These are phyloP conservation scores for Incurvaria masculella DNA, from an alignment of 2,888 invertebrate species.

Conservation along the genomic window DNA sequence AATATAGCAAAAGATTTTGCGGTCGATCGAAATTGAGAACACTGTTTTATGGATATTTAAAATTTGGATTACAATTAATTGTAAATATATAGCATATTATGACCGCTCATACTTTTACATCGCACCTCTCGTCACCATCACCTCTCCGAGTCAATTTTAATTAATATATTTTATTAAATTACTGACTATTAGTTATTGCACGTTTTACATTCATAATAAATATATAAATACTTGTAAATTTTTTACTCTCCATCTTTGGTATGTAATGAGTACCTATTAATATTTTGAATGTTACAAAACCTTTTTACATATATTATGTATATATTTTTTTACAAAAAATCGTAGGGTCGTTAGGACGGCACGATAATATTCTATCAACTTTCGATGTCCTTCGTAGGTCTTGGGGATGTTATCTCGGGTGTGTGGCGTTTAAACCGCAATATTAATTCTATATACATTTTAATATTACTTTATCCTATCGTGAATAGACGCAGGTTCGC, in stretches of 20 bases:
- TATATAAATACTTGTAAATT: slow-evolving; percentile 56
- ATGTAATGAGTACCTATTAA: slow-evolving; percentile 53
- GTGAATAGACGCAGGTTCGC: slow-evolving; percentile 54
- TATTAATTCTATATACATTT: slow-evolving; percentile 27
- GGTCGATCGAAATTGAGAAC: background rate
- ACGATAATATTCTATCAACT: slow-evolving; percentile 54
- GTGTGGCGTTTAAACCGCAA: slow-evolving; percentile 35
- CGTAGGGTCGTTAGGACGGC: slow-evolving; percentile 58
- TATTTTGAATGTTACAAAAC: slow-evolving; percentile 55
- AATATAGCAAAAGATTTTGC: background rate
- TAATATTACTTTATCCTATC: slow-evolving; percentile 44
- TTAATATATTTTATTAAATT: slow-evolving; percentile 54
- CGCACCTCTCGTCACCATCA: slow-evolving; percentile 26
- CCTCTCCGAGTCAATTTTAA: slow-evolving; percentile 43
- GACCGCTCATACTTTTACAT: slow-evolving; percentile 1
- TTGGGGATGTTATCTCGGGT: slow-evolving; percentile 30
- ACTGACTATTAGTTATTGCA: slow-evolving; percentile 57
- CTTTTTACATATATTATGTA: slow-evolving; percentile 45
- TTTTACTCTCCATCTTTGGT: slow-evolving; percentile 52
- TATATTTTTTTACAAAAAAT: slow-evolving; percentile 54
- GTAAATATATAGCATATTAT: slow-evolving; percentile 29
- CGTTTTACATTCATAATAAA: slow-evolving; percentile 57
- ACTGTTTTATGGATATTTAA: slow-evolving; percentile 21
- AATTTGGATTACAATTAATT: slow-evolving; percentile 47
- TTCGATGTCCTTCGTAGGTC: slow-evolving; percentile 51